Base-by-base conservation (phyloP, 2,888 invertebrate genomes). In the Melanostoma mellinum region DNA sequence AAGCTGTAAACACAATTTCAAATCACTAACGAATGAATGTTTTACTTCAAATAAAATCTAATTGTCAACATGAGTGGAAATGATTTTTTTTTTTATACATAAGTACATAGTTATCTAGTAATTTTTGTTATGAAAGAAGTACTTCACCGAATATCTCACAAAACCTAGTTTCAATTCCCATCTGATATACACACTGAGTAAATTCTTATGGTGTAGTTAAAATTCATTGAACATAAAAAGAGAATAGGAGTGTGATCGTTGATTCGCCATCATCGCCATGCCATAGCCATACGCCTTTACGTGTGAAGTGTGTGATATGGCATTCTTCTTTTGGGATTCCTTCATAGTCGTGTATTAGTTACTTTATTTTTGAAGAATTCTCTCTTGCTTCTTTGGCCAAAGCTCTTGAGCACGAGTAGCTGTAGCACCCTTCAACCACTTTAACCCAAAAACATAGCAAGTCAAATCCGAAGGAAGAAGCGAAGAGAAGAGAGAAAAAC, bases 381-480 rank as follows among this genome's bases (percentile, higher is more conserved):
- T 61, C 67, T n/a, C 46, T 32, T 30, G 3, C 38, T 8, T n/a
- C 33, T 56, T 73, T 68, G 56, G n/a, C 30, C 30, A 69, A 73
- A 78, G 73, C 78, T 82, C 58, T 73, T 82, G 50, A 63, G 61
- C 36, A 46, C n/a, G 53, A 42, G 32, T 38, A 63, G 63, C 38
- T 38, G 48, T 36, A 20, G 9, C 36, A 38, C 42, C 60, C 58
- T 58, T 58, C 73, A 67, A 58, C 50, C 65, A 56, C 53, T 71
- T 48, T 67, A 72, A 72, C 58, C 65, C 60, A 67, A 72, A 69
- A 81, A 72, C 53, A 38, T 53, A 32, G 36, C 30, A 50, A 74
- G 36, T 67, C 67, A 48, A 50, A 33, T 5, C 5, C 52, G 8
- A 40, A 42, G 30, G 20, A 58, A 56, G 1, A 40, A 52, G 20